Percentiles rank a stretch among this genome's conserved stretches.
Conservation (phyloP, 2,113 vertebrate genomes). For the Bos indicus region DNA sequence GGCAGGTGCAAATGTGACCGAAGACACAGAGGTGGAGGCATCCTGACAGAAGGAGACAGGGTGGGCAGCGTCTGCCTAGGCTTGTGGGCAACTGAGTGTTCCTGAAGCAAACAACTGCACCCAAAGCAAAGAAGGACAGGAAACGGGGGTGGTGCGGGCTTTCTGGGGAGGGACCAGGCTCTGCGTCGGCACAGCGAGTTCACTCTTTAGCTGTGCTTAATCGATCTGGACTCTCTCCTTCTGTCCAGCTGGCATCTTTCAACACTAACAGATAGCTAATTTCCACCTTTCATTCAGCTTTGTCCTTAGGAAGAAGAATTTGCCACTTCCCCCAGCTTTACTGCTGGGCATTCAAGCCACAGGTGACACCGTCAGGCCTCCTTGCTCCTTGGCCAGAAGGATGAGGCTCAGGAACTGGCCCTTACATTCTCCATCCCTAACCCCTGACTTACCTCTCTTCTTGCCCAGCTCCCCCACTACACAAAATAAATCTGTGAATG, state of each 20-base stretch:
- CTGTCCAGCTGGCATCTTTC: conserved; percentile 15
- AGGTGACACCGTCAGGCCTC: neutral
- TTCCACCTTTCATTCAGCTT: neutral
- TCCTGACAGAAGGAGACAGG: neutral
- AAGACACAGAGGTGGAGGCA: neutral
- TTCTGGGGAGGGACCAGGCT: neutral
- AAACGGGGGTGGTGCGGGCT: neutral
- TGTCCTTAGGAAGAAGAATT: neutral
- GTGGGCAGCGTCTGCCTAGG: neutral
- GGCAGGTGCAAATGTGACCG: neutral
- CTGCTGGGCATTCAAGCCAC: neutral
- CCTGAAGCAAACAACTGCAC: neutral
- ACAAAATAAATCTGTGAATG: neutral
- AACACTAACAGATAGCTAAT: neutral
- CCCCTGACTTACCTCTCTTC: neutral
- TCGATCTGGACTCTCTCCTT: conserved; percentile 16
- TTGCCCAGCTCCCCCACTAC: neutral
- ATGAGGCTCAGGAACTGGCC: neutral
- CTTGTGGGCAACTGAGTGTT: neutral
- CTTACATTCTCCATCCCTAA: neutral
- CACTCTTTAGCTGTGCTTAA: neutral
- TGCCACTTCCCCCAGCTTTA: neutral
- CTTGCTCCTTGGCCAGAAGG: neutral
- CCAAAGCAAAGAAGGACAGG: neutral
- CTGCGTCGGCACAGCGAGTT: neutral